These are phyloP conservation scores for Parazoanthus atlanticus DNA, from an alignment of 92 coral and sea anemone species.

Conservation along the genomic window DNA sequence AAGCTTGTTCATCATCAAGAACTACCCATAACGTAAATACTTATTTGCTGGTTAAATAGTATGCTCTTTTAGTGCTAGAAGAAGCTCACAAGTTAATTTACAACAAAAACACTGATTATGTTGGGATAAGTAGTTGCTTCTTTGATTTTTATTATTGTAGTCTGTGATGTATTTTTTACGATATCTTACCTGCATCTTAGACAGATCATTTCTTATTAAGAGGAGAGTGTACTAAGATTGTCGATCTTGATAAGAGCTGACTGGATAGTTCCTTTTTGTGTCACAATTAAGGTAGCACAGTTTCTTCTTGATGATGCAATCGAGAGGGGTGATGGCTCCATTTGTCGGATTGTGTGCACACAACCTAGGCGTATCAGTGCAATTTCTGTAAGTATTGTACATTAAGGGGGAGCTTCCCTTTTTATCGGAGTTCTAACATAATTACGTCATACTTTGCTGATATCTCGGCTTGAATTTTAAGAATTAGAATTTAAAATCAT, in stretches of 20 bases:
- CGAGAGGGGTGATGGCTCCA: slow-evolving; percentile 67
- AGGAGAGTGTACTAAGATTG: too few species aligned
- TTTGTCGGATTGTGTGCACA: slow-evolving; percentile 88
- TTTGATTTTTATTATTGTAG: too few species aligned
- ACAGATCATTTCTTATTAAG: not conserved
- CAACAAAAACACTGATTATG: not conserved
- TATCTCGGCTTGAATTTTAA: too few species aligned
- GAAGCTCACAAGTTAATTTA: not conserved
- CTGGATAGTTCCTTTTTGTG: not conserved
- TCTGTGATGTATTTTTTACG: not conserved
- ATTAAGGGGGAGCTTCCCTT: not conserved
- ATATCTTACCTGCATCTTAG: not conserved
- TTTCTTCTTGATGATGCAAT: slow-evolving; percentile 88
- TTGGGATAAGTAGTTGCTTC: not conserved
- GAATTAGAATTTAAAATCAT: too few species aligned
- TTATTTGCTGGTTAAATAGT: not conserved
- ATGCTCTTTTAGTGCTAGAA: too few species aligned
- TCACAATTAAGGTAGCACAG: slow-evolving; percentile 76
- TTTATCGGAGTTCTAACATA: too few species aligned
- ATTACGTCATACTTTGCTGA: not conserved
- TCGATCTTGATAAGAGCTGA: too few species aligned
- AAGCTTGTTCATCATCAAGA: too few species aligned
- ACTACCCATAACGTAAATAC: not conserved
- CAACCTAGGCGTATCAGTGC: slow-evolving; percentile 99
- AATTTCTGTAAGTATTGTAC: slow-evolving; percentile 73